Base-by-base conservation (phyloP, 2,888 invertebrate genomes). In the Eupithecia dodoneata region DNA sequence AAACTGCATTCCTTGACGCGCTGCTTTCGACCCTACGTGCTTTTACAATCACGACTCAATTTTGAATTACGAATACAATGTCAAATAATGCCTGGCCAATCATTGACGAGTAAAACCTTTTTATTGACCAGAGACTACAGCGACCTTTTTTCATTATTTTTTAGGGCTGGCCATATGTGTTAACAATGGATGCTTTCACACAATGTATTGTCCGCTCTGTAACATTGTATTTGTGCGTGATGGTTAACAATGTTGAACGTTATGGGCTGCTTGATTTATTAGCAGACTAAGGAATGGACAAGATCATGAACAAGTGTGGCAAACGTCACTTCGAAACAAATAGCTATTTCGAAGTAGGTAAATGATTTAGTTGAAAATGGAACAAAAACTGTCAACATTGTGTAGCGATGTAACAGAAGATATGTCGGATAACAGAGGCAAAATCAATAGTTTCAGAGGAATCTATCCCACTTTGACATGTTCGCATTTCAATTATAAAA, bases 1-100 rank as follows among this genome's bases (percentile, higher is more conserved):
- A 49, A 74, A 59, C 74, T 67, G 72, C 80, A 81, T 81, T 76
- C 75, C 75, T 41, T 76, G 52, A 41, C 72, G 55, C 66, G 70
- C 69, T 66, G 18, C 6, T 74, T 52, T 49, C 12, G 72, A 65
- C 71, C 55, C n/a, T 47, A 74, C 76, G 77, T 76, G 76, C 72
- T 47, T 69, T 67, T 15, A 76, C 78, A 75, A 75, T 59, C 45
- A 52, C 65, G 67, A 0, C 70, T 2, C 47, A 13, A 30, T 70
- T 70, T 49, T 70, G 47, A 45, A 70, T 70, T 30, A 4, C 13
- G 47, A 70, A 49, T 30, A 47, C 45, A 67, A 45, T 69, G 30
- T 30, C 47, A 47, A 44, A 69, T 13, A 12, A 4, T 13, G 47
- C 30, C 45, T 30, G 18, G 12, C 70, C 70, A 70, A 66, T 71